phyloP scores from a whole-genome alignment of 35 echinoderm and acorn worm species.

The Stichopus chloronotus region DNA sequence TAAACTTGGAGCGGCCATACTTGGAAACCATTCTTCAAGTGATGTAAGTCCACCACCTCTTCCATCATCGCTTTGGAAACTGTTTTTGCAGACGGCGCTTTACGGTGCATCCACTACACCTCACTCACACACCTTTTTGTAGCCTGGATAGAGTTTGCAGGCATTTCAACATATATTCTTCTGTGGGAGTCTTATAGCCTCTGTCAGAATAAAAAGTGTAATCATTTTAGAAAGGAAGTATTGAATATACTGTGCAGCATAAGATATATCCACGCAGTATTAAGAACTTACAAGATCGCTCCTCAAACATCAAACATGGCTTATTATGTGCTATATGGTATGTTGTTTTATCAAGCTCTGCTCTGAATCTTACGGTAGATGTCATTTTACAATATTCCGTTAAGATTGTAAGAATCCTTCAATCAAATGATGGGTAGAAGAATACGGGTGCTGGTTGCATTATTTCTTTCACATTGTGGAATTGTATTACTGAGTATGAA shows the following conservation, averaged over 20 bases:
- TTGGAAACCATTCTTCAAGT: constrained; percentile 87
- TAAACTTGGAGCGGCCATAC: constrained; percentile 91
- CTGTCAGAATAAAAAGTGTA: background rate
- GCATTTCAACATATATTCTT: background rate
- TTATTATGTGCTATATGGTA: no score
- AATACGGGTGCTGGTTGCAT: no score
- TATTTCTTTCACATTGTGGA: no score
- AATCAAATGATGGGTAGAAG: no score
- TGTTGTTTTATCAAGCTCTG: no score
- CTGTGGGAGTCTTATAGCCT: background rate
- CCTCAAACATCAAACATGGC: no score
- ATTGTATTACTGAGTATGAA: no score
- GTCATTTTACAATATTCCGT: no score
- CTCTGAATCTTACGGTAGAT: no score
- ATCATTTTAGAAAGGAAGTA: background rate
- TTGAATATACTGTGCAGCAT: background rate
- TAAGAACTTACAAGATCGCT: no score
- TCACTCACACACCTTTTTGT: background rate
- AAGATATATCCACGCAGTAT: no score
- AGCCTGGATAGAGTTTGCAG: background rate
- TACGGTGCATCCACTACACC: background rate
- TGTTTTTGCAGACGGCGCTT: background rate
- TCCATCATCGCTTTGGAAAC: background rate
- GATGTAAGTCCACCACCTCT: constrained; percentile 76
- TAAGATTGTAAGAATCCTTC: no score